Evolutionary conservation across 2,888 invertebrate genomes (phyloP).

Genomic region (Diploptera punctata): DNA sequence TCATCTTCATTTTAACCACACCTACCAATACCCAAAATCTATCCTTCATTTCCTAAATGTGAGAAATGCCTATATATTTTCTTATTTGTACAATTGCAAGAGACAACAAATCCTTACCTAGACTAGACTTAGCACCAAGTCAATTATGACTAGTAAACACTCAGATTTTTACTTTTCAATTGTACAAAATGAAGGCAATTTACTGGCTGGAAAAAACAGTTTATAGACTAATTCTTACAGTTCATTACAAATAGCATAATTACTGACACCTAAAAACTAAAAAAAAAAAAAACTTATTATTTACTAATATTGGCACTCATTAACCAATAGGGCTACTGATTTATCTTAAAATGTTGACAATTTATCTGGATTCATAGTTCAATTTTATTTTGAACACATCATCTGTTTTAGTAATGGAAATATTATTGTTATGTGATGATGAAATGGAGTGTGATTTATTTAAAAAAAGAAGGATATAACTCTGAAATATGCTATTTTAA

Average conservation of each 20-base stretch:
- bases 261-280: background rate
- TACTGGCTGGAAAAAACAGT: slow-evolving; percentile 16
- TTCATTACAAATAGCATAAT: background rate
- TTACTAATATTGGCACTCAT: too few species aligned
- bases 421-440: background rate
- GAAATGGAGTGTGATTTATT: background rate
- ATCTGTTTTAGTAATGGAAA: background rate
- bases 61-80: background rate
- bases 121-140: background rate
- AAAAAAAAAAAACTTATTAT: too few species aligned
- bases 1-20: too few species aligned
- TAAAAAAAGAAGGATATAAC: background rate
- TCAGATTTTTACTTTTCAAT: background rate
- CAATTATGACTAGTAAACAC: background rate
- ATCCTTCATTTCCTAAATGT: background rate
- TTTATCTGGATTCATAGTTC: background rate
- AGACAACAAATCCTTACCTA: background rate
- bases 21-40: too few species aligned
- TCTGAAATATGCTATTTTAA: slow-evolving; percentile 7
- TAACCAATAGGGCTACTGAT: too few species aligned
- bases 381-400: background rate
- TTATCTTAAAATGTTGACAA: background rate
- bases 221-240: background rate
- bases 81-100: too few species aligned
- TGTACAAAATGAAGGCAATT: slow-evolving; percentile 16